A percentile compares a stretch with the other conserved stretches of the same genome.
phyloP scores from a whole-genome alignment of 2,797 vertebrate genomes.

The Sparidentex hasta region DNA sequence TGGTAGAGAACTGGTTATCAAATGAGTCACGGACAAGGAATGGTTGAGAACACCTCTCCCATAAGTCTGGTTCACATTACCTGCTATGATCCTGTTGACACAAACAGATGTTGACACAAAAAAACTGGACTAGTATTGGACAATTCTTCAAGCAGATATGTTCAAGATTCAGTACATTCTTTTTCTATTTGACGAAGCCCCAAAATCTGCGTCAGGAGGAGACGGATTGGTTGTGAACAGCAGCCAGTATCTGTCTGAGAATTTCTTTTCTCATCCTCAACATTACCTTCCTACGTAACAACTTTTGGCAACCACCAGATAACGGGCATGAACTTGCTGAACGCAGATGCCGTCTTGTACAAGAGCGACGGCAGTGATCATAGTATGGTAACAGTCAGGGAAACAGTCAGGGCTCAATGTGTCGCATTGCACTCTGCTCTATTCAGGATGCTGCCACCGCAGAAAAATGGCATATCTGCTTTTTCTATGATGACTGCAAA shows the following conservation, averaged over 20 bases:
- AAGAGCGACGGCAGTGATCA: not conserved
- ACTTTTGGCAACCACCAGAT: slow-evolving; percentile 6
- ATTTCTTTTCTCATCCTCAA: not conserved
- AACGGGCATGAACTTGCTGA: not conserved
- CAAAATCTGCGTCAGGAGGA: not conserved
- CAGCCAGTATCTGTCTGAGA: not conserved
- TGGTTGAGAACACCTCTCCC: slow-evolving; percentile 12
- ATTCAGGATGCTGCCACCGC: not conserved
- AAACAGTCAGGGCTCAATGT: not conserved
- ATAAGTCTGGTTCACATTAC: not conserved
- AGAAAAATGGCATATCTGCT: not conserved
- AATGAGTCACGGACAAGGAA: slow-evolving; percentile 43
- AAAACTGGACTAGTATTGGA: slow-evolving; percentile 6
- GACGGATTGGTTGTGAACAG: not conserved
- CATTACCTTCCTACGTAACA: not conserved
- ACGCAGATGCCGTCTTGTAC: slow-evolving; percentile 11
- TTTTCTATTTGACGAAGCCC: not conserved
- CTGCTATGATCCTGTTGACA: not conserved
- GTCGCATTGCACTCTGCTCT: slow-evolving; percentile 15
- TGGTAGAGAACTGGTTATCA: not conserved
- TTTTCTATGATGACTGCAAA: not conserved
- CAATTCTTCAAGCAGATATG: not conserved
- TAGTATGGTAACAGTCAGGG: not conserved
- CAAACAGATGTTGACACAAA: not conserved
- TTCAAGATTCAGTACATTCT: not conserved